Evolutionary conservation across 1,140 invertebrate genomes (phyloP), one percentile per base, ranked within the genome.

Genomic region (Portunus trituberculatus): DNA sequence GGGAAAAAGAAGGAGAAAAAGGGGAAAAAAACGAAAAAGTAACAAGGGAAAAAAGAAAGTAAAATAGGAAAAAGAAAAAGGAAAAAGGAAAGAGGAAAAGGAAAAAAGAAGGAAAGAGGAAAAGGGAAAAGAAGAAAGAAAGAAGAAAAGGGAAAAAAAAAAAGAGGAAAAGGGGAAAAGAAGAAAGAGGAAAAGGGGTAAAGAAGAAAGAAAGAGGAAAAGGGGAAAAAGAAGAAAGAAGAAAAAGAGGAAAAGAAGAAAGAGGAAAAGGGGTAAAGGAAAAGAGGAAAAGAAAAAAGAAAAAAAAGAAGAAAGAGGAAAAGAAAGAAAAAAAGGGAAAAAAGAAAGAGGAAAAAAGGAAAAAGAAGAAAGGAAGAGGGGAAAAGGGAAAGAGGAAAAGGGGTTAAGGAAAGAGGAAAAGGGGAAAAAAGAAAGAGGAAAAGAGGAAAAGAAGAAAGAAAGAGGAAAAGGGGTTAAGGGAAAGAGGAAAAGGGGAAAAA

Each of bases 181-280:
- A 67, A 14, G 31, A 91, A n/a, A n/a, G n/a, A n/a, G n/a, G n/a
- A n/a, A n/a, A n/a, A n/a, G 67, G n/a, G n/a, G n/a, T n/a, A n/a
- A 6, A 4, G 10, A 89, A 89, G 16, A 16, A 89, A n/a, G 6
- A 32, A 28, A 25, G n/a, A 46, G 7, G 29, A 31, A 31, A 32
- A 32, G 25, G 46, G n/a, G n/a, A n/a, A n/a, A n/a, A n/a, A n/a
- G n/a, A 25, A 4, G 4, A 4, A 29, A 25, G 14, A 0, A 76
- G 31, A 97, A 82, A 4, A n/a, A 6, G 10, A 89, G n/a, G 16
- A 16, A 89, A n/a, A n/a, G 16, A 76, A 76, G 6, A 32, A 28
- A 25, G n/a, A 46, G 7, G 29, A 31, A 31, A 32, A 32, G 25
- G 46, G 10, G 25, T 16, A 52, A n/a, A n/a, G n/a, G n/a, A n/a